Conservation (phyloP, 2,888 invertebrate genomes). For the Parthenolecanium corni region DNA sequence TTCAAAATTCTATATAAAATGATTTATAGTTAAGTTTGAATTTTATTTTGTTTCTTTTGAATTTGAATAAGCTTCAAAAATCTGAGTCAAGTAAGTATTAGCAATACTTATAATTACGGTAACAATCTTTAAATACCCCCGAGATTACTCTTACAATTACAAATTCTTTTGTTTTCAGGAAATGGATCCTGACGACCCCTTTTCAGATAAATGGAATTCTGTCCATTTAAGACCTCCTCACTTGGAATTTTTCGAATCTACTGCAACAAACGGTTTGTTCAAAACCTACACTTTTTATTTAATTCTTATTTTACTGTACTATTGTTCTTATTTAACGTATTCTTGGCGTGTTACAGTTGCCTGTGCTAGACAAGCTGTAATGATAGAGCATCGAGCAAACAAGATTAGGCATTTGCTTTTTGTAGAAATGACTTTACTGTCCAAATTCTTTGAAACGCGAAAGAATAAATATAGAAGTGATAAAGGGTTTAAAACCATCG, state of each 20-base stretch:
- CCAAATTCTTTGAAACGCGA: constrained; percentile 3
- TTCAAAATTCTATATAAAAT: no score
- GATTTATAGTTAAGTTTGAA: no score
- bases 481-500: constrained; percentile 19
- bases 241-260: neutral
- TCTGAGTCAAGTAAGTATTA: no score
- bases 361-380: neutral
- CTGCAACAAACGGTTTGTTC: neutral
- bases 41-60: no score
- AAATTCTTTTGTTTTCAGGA: no score
- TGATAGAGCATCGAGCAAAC: neutral
- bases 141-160: no score
- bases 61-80: neutral
- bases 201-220: neutral
- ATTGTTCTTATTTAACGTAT: neutral
- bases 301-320: neutral
- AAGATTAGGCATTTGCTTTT: neutral
- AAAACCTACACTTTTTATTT: neutral
- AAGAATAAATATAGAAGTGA: constrained; percentile 21
- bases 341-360: neutral
- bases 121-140: no score
- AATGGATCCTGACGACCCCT: no score
- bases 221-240: neutral
- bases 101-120: no score
- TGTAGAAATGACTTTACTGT: constrained; percentile 3